phyloP scores from a whole-genome alignment of 2,888 invertebrate genomes.

The Julus scanicus region DNA sequence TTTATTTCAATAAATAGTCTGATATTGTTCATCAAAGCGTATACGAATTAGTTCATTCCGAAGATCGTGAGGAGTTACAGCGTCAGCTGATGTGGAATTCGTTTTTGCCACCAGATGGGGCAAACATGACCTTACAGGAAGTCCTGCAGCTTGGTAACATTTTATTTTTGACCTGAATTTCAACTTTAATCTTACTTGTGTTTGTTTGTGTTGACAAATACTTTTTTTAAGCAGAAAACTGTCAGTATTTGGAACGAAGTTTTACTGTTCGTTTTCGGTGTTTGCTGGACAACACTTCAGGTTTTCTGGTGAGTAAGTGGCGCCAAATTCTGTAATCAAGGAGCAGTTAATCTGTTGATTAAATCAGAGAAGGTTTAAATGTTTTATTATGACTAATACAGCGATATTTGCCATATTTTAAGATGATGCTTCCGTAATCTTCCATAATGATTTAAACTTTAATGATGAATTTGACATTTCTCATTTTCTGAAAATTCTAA shows the following conservation, averaged over 20 bases:
- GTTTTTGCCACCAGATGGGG: slow-evolving; percentile 79
- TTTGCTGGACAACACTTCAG: slow-evolving; percentile 98
- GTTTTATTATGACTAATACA: no score
- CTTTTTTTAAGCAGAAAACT: slow-evolving; percentile 73
- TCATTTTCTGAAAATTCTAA: no score
- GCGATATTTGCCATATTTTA: no score
- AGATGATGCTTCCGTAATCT: no score
- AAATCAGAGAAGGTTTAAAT: no score
- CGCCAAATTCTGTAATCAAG: not conserved
- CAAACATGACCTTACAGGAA: slow-evolving; percentile 84
- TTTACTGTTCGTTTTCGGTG: slow-evolving; percentile 99
- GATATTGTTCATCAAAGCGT: slow-evolving; percentile 99
- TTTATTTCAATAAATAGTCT: slow-evolving; percentile 74
- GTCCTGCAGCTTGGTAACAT: slow-evolving; percentile 77
- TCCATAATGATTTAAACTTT: no score
- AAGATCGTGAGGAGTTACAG: slow-evolving; percentile 97
- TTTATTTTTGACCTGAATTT: not conserved
- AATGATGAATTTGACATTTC: no score
- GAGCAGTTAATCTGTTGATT: no score
- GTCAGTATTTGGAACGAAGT: slow-evolving; percentile 91
- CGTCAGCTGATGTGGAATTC: slow-evolving; percentile 95
- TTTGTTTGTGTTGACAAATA: not conserved
- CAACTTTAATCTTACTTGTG: not conserved
- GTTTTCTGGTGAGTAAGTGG: slow-evolving; percentile 85
- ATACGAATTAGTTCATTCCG: slow-evolving; percentile 98